These are phyloP conservation scores for Phaedon cochleariae DNA, from an alignment of 2,888 invertebrate genomes.

Conservation along the genomic window DNA sequence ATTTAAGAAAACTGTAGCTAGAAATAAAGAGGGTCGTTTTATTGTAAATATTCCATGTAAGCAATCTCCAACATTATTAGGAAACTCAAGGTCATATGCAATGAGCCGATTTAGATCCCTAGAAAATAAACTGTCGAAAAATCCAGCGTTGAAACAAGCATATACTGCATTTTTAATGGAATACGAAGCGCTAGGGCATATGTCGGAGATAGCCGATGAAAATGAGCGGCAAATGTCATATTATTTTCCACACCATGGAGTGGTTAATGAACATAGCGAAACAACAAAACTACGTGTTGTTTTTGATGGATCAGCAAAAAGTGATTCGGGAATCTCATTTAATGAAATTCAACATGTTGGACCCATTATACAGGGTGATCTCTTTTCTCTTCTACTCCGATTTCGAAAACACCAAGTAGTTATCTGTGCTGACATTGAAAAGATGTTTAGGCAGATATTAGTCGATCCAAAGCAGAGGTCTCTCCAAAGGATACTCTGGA, in stretches of 20 bases:
- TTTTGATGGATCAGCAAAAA: slow-evolving; percentile 25
- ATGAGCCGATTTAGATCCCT: not conserved
- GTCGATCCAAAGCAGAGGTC: slow-evolving; percentile 16
- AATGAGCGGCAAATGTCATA: not conserved
- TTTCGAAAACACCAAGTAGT: slow-evolving; percentile 29
- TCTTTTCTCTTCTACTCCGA: slow-evolving; percentile 14
- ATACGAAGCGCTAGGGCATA: not conserved
- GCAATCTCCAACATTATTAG: not conserved
- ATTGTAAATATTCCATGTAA: not conserved
- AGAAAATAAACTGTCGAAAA: not conserved
- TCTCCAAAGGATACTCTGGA: slow-evolving; percentile 55
- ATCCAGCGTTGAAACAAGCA: not conserved
- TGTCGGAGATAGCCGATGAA: not conserved
- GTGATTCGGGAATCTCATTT: slow-evolving; percentile 25
- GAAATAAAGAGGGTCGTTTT: not conserved
- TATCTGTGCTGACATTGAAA: slow-evolving; percentile 27
- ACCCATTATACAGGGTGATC: slow-evolving; percentile 24
- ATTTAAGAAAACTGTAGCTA: not conserved
- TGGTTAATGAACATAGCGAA: not conserved
- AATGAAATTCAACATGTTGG: slow-evolving; percentile 28
- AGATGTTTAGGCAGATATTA: slow-evolving; percentile 31
- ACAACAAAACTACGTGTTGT: slow-evolving; percentile 25
- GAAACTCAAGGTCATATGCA: not conserved
- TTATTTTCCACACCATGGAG: slow-evolving; percentile 5
- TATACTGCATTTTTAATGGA: not conserved